phyloP scores from a whole-genome alignment of 2,888 invertebrate species.

The Panzeria rudis region DNA sequence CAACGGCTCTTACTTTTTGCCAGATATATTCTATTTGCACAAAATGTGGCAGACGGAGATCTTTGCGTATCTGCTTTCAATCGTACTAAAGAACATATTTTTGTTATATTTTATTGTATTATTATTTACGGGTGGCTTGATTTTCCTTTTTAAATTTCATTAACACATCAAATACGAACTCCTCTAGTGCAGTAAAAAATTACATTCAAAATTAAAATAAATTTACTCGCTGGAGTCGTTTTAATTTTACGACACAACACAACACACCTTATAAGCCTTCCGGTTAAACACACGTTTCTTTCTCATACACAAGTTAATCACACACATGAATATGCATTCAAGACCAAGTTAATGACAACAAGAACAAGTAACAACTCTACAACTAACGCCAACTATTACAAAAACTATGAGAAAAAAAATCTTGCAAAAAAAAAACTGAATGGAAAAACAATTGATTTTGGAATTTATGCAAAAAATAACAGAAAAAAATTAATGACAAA shows the following conservation, averaged over 20 bases:
- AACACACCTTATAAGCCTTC: constrained; percentile 66
- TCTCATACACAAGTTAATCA: background rate
- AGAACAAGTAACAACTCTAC: constrained; percentile 2
- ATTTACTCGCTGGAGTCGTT: constrained; percentile 6
- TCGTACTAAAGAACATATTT: too few species aligned
- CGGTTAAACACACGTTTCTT: constrained; percentile 46
- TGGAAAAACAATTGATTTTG: constrained; percentile 25
- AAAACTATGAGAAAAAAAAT: background rate
- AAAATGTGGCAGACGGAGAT: too few species aligned
- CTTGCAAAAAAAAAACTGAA: background rate
- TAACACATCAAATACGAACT: constrained; percentile 28
- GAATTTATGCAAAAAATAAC: constrained; percentile 30
- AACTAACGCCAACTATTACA: constrained; percentile 11
- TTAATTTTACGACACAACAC: constrained; percentile 28
- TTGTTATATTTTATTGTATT: too few species aligned
- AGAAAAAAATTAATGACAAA: constrained; percentile 14
- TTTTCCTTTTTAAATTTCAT: constrained; percentile 16
- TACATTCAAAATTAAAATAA: constrained; percentile 36
- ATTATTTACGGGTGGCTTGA: background rate
- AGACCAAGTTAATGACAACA: constrained; percentile 49
- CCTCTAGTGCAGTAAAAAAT: background rate
- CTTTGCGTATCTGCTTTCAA: too few species aligned
- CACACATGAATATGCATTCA: constrained; percentile 48
- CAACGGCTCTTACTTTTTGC: too few species aligned
- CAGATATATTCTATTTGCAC: too few species aligned